Percentiles rank a stretch among this genome's conserved stretches.
phyloP scores from a whole-genome alignment of 2,797 vertebrate genomes.

The Pseudopleuronectes americanus region DNA sequence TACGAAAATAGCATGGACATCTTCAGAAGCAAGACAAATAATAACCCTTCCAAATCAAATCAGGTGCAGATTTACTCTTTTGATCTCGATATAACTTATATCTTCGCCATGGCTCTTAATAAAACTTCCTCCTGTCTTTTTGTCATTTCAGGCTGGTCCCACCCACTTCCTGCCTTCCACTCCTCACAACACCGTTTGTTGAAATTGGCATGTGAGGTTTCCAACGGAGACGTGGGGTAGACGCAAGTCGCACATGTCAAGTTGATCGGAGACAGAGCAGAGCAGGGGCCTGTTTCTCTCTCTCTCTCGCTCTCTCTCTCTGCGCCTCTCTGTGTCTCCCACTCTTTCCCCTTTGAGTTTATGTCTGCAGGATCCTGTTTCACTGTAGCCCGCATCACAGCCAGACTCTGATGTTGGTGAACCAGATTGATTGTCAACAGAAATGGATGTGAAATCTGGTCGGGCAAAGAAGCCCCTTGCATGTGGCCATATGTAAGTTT shows the following conservation, averaged over 20 bases:
- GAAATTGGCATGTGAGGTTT: conserved; percentile 57
- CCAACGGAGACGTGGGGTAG: conserved; percentile 50
- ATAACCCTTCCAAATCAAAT: background rate
- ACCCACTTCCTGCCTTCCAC: conserved; percentile 58
- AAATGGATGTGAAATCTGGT: conserved; percentile 60
- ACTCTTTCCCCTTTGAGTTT: conserved; percentile 60
- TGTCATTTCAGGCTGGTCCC: conserved; percentile 7
- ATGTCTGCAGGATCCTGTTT: conserved; percentile 72
- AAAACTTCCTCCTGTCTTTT: conserved; percentile 12
- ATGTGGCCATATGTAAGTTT: conserved; percentile 34
- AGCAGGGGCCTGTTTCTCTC: conserved; percentile 24
- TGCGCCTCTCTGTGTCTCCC: conserved; percentile 25
- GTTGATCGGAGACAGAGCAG: conserved; percentile 71
- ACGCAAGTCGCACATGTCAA: conserved; percentile 67
- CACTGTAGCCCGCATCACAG: conserved; percentile 71
- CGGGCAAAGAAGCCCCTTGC: conserved; percentile 40
- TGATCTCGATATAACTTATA: conserved; percentile 16
- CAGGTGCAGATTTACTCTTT: conserved; percentile 1
- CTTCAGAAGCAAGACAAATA: background rate
- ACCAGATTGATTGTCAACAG: conserved; percentile 73
- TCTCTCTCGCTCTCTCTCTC: conserved; percentile 19
- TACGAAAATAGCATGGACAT: conserved; percentile 5
- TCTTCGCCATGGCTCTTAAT: conserved; percentile 19
- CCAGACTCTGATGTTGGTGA: conserved; percentile 67
- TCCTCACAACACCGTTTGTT: conserved; percentile 50